Evolutionary conservation across 2,797 vertebrate species (phyloP).

Genomic region (Gymnocypris eckloni): DNA sequence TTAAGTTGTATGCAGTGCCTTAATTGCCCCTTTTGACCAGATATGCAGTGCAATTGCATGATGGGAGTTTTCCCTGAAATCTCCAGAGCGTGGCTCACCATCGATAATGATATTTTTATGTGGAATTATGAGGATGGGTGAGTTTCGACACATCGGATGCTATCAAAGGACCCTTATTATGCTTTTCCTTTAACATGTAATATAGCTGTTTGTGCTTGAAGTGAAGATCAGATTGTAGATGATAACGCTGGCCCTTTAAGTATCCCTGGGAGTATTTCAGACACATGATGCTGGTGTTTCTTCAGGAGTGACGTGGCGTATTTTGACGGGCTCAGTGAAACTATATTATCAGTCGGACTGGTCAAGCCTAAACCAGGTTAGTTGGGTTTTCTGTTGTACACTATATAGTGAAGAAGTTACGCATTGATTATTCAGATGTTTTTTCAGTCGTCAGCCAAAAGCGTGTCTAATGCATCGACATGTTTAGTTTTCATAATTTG

Average conservation of each 20-base stretch:
- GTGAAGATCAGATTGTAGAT: too few species aligned
- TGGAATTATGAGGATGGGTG: slow-evolving; percentile 99
- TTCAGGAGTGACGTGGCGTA: slow-evolving; percentile 92
- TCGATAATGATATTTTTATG: slow-evolving; percentile 98
- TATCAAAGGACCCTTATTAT: neutral
- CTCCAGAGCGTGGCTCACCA: slow-evolving; percentile 94
- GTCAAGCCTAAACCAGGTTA: slow-evolving; percentile 95
- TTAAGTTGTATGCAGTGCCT: neutral
- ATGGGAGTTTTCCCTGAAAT: slow-evolving; percentile 99
- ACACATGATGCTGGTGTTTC: neutral
- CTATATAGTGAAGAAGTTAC: neutral
- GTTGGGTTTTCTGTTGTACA: slow-evolving; percentile 3
- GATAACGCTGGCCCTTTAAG: neutral
- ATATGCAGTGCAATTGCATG: slow-evolving; percentile 99
- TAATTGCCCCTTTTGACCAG: slow-evolving; percentile 70
- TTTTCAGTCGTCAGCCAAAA: neutral
- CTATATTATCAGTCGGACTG: slow-evolving; percentile 93
- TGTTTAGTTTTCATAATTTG: neutral
- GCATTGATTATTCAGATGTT: neutral
- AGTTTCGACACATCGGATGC: slow-evolving; percentile 59
- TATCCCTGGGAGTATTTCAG: neutral
- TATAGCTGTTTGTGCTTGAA: neutral
- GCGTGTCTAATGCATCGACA: neutral
- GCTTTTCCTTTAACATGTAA: neutral
- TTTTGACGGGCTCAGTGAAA: slow-evolving; percentile 98